Conservation (phyloP, 2,113 vertebrate genomes). For the Microcebus murinus region DNA sequence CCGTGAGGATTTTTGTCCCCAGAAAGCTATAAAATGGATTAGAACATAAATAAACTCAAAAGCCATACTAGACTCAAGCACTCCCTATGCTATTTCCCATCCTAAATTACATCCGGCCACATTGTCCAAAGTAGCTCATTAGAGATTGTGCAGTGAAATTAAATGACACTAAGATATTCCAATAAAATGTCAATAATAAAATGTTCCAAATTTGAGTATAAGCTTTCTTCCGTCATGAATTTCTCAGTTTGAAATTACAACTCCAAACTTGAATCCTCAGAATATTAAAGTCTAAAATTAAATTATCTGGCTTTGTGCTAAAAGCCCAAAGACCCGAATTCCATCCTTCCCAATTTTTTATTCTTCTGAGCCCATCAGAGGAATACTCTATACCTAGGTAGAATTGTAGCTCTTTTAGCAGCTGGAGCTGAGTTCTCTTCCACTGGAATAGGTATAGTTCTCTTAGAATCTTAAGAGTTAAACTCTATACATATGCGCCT, state of each 20-base stretch:
- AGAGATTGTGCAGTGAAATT: slow-evolving; percentile 7
- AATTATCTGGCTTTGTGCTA: slow-evolving; percentile 15
- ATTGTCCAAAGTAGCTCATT: background rate
- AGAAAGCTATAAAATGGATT: background rate
- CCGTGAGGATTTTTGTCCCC: background rate
- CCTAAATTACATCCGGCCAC: background rate
- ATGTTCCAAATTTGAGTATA: background rate
- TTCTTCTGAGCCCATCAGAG: background rate
- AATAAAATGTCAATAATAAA: slow-evolving; percentile 1
- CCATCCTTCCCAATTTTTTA: background rate
- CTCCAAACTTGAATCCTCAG: slow-evolving; percentile 1
- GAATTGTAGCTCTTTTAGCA: background rate
- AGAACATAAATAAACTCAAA: slow-evolving; percentile 1
- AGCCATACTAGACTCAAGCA: background rate
- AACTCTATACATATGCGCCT: background rate
- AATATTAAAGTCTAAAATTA: slow-evolving; percentile 35
- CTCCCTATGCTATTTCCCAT: background rate
- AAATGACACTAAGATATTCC: slow-evolving; percentile 13
- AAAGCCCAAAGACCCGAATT: background rate
- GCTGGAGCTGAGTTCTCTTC: background rate
- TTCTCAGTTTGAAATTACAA: slow-evolving; percentile 26
- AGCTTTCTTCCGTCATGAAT: background rate
- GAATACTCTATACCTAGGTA: background rate
- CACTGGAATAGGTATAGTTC: background rate
- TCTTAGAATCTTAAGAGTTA: background rate